These are phyloP conservation scores for Agapornis roseicollis DNA, from an alignment of 2,113 vertebrate species.

Conservation along the genomic window DNA sequence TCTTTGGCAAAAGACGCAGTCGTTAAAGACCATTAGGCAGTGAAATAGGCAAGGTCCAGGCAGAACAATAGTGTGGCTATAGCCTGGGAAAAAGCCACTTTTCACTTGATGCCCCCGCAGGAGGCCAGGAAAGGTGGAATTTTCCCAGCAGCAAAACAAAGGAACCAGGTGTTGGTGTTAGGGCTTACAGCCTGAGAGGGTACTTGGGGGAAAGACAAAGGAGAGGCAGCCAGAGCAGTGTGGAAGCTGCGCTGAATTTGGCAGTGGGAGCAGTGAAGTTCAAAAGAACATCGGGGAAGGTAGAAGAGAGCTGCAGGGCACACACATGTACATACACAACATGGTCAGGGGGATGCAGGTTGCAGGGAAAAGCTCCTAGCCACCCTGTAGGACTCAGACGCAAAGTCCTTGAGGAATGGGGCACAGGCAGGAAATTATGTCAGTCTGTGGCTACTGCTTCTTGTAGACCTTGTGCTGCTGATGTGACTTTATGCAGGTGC, in stretches of 20 bases:
- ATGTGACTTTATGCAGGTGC: neutral
- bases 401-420: neutral
- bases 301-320: neutral
- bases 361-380: neutral
- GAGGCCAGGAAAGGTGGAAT: neutral
- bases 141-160: constrained; percentile 15
- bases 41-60: neutral
- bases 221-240: neutral
- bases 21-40: neutral
- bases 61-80: neutral
- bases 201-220: neutral
- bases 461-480: neutral
- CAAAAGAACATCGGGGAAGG: rapidly evolving
- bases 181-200: neutral
- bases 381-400: neutral
- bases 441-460: rapidly evolving
- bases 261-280: neutral
- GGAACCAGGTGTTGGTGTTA: neutral
- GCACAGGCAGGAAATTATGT: neutral
- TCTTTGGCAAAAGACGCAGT: neutral
- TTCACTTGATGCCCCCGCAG: neutral
- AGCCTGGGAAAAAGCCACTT: neutral
- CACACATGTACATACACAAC: rapidly evolving
- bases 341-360: rapidly evolving
- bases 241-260: neutral